Evolutionary conservation across 2,113 vertebrate genomes (phyloP), one percentile per base, ranked within the genome.

Genomic region (Nymphicus hollandicus): DNA sequence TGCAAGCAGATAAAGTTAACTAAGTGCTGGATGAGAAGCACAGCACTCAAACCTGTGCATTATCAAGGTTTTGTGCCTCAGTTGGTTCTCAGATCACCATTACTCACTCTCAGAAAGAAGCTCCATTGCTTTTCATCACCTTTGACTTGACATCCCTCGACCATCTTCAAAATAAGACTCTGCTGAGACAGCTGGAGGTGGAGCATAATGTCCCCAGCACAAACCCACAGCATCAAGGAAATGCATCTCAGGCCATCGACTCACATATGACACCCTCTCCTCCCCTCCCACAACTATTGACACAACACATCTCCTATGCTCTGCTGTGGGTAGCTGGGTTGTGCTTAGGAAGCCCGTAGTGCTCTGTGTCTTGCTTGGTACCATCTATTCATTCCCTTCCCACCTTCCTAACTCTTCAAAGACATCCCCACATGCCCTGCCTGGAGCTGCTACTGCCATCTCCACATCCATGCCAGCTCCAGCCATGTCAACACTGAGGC

Each of bases 401-500:
- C 35, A 43, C 16, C 27, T 88, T 74, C 29, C 43, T 24, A 85
- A 61, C 23, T 85, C 66, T 90, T 65, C 39, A 29, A 86, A 79
- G 37, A 66, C 46, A 82, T 7, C 10, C 16, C 11, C 8, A 33
- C 9, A 11, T 9, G 17, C 52, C 10, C 61, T 91, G 11, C 19
- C 61, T 39, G 18, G 43, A 33, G 47, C 15, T 68, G 35, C 46
- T 66, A 29, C 50, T 71, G n/a, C 52, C 6, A 1, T 16, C 27
- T 81, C 60, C 65, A 58, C 43, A 46, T 23, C 13, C 9, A 6
- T 24, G 28, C 25, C 73, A 50, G 47, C 35, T 91, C 56, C 39
- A 17, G 0, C 11, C 4, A 0, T 22, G 28, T 66, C 60, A 70
- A 9, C 44, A 24, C 17, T 1, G 1, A 68, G 8, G 13, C 14